Conservation (phyloP, 2,797 vertebrate genomes). For the Dendrocincla fuliginosa region DNA sequence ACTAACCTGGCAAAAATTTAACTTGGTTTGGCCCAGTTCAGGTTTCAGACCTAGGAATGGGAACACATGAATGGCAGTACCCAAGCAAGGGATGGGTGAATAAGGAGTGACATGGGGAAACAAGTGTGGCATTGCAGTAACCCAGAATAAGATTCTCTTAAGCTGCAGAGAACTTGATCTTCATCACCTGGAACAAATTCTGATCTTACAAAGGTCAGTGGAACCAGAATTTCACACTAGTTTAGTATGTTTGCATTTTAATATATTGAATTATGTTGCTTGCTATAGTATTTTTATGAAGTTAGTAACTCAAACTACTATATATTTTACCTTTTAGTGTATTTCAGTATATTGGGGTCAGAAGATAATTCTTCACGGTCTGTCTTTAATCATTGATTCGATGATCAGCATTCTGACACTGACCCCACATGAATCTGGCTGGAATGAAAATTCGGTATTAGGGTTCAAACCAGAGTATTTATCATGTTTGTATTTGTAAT, state of each 20-base stretch:
- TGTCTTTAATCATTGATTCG: not conserved
- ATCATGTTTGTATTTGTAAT: not conserved
- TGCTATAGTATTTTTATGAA: not conserved
- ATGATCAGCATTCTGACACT: not conserved
- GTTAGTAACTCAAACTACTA: not conserved
- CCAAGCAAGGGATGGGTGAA: not conserved
- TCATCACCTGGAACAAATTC: not conserved
- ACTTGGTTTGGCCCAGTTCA: not conserved
- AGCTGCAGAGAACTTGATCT: not conserved
- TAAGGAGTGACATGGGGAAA: not conserved
- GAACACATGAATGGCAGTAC: not conserved
- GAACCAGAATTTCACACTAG: not conserved
- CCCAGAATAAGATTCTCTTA: not conserved
- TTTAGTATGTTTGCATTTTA: not conserved
- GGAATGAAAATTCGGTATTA: not conserved
- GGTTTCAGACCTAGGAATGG: not conserved
- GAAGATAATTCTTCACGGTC: not conserved
- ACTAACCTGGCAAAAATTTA: not conserved
- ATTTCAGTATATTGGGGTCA: not conserved
- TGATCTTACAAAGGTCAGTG: not conserved
- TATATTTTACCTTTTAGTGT: not conserved
- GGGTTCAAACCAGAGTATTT: not conserved
- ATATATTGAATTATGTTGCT: not conserved
- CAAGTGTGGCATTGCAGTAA: not conserved
- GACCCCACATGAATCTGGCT: not conserved